A percentile compares a stretch with the other conserved stretches of the same genome.
phyloP scores from a whole-genome alignment of 1,140 invertebrate species.

The Mamestra configurata region DNA sequence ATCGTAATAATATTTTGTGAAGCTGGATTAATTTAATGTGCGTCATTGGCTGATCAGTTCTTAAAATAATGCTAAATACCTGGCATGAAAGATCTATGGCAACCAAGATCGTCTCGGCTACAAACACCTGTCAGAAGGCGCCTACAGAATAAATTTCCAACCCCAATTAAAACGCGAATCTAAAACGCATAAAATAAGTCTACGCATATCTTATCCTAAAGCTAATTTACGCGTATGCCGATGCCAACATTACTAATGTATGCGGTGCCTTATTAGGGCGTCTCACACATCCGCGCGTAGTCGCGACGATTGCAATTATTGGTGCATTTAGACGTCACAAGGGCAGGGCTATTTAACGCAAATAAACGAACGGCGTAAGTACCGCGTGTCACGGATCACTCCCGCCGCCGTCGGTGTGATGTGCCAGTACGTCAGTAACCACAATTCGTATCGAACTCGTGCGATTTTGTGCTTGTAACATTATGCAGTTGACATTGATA shows the following conservation, averaged over 20 bases:
- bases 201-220: constrained; percentile 7
- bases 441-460: background rate
- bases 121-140: background rate
- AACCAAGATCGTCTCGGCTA: background rate
- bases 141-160: background rate
- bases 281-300: background rate
- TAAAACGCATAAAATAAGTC: constrained; percentile 3
- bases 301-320: constrained; percentile 38
- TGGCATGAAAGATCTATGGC: background rate
- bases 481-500: background rate
- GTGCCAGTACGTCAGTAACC: constrained; percentile 7
- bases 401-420: background rate
- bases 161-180: background rate
- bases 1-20: too few species aligned
- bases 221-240: constrained; percentile 2
- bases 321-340: constrained; percentile 28
- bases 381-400: constrained; percentile 44
- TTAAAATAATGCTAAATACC: too few species aligned
- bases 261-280: constrained; percentile 10
- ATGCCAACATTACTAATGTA: background rate
- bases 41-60: too few species aligned
- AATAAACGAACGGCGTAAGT: constrained; percentile 39
- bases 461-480: background rate
- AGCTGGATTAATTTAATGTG: too few species aligned
- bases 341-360: constrained; percentile 4